Base-by-base conservation (phyloP, 2,888 invertebrate genomes). In the Diaprepes abbreviatus region DNA sequence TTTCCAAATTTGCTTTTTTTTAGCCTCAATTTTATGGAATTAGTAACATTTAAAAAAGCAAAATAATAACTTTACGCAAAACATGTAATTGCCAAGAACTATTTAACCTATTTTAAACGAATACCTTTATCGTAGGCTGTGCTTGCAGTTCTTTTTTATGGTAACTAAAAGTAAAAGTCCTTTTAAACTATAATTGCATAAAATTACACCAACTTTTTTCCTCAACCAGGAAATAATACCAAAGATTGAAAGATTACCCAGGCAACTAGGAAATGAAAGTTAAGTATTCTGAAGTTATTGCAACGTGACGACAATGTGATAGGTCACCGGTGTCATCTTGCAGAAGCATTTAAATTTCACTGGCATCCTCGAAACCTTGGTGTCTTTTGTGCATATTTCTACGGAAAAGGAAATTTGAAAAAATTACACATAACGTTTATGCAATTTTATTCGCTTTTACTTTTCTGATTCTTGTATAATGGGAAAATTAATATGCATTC, bases 181-280 rank as follows among this genome's bases (percentile, higher is more conserved):
- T 31, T 48, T 28, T 48, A 14, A 14, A 14, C 6, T 14, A 40
- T 58, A 58, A 62, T 28, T 21, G 38, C 50, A 38, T 48, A 35
- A 48, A 60, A 45, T 35, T 60, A 21, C 36, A 35, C 48, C 33
- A 36, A 36, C 35, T 14, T 50, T 36, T 62, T 52, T 17, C 38
- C 38, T 28, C 45, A 21, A 63, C 62, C 16, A 52, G 62, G 52
- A 63, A 63, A 28, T 40, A 40, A 12, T 12, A 21, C 21, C 48
- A 52, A 38, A n/a, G 52, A 40, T 52, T 38, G 52, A 40, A 62
- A 52, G 62, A 63, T 50, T 63, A 40, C 52, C 50, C 33, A 52
- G 31, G 40, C 19, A 38, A 57, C 21, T 16, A 54, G 64, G 64
- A 64, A 64, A 64, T 64, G 64, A 64, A 64, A 64, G 64, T 64